Conservation (phyloP, 1,140 invertebrate species). For the Bombus impatiens region DNA sequence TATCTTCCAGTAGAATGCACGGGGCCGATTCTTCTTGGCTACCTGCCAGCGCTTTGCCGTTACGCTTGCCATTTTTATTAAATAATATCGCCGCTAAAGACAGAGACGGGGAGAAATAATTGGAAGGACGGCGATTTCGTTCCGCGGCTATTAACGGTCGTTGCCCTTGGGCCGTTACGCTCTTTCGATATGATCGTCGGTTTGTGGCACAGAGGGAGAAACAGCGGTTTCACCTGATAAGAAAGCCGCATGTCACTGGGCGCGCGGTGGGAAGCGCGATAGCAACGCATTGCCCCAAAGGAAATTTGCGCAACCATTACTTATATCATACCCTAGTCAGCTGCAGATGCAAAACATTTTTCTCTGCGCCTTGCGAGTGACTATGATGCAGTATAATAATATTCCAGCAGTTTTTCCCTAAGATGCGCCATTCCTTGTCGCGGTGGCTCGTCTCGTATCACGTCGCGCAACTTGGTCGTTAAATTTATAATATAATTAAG, state of each 20-base stretch:
- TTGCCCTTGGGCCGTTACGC: neutral
- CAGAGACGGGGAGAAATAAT: neutral
- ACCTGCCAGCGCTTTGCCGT: neutral
- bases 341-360: conserved; percentile 70
- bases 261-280: conserved; percentile 37
- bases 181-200: neutral
- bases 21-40: neutral
- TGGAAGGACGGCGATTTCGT: neutral
- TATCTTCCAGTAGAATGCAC: neutral
- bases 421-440: conserved; percentile 13
- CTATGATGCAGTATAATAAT: conserved; percentile 71
- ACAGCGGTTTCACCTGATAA: conserved; percentile 48
- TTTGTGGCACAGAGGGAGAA: neutral
- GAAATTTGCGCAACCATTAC: conserved; percentile 69
- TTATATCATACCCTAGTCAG: conserved; percentile 65
- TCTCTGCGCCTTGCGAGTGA: conserved; percentile 64
- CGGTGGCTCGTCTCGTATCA: neutral
- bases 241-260: conserved; percentile 53
- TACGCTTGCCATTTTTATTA: conserved; percentile 47
- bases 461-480: neutral
- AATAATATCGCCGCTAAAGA: neutral
- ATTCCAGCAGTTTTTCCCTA: conserved; percentile 59
- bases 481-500: neutral
- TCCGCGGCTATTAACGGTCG: conserved; percentile 9
- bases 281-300: conserved; percentile 57